Evolutionary conservation across 2,113 vertebrate genomes (phyloP).

Genomic region (Sinocyclocheilus grahami): DNA sequence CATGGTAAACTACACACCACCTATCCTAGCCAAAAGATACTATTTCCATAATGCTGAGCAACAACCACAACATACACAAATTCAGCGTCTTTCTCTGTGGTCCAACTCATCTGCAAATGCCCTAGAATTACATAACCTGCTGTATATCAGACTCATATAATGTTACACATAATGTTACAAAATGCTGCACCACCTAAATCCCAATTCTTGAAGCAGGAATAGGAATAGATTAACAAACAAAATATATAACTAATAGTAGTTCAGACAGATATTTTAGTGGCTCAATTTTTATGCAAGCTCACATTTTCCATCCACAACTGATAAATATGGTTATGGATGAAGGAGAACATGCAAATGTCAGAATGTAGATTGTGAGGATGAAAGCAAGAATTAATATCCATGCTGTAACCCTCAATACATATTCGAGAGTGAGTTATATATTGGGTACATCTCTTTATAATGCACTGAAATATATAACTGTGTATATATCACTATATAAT

Average conservation of each 20-base stretch:
- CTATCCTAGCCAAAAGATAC: not conserved
- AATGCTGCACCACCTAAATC: not conserved
- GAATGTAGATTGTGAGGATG: slow-evolving; percentile 26
- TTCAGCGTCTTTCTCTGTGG: not conserved
- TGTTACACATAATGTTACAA: not conserved
- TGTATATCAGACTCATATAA: not conserved
- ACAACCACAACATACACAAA: not conserved
- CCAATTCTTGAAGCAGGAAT: not conserved
- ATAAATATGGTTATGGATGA: slow-evolving; percentile 41
- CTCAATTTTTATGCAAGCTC: slow-evolving; percentile 24
- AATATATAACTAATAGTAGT: not conserved
- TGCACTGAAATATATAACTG: not conserved
- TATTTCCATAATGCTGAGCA: not conserved
- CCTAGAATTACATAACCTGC: not conserved
- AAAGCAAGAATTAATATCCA: not conserved
- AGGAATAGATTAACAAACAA: not conserved
- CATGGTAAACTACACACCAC: not conserved
- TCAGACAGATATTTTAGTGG: slow-evolving; percentile 5
- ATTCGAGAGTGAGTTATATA: not conserved
- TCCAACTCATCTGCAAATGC: not conserved
- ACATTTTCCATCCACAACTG: slow-evolving; percentile 30
- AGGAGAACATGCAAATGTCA: slow-evolving; percentile 37
- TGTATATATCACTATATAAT: not conserved
- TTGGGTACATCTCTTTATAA: not conserved
- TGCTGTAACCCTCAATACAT: not conserved